phyloP scores from a whole-genome alignment of 2,797 vertebrate genomes.

The Discoglossus pictus region DNA sequence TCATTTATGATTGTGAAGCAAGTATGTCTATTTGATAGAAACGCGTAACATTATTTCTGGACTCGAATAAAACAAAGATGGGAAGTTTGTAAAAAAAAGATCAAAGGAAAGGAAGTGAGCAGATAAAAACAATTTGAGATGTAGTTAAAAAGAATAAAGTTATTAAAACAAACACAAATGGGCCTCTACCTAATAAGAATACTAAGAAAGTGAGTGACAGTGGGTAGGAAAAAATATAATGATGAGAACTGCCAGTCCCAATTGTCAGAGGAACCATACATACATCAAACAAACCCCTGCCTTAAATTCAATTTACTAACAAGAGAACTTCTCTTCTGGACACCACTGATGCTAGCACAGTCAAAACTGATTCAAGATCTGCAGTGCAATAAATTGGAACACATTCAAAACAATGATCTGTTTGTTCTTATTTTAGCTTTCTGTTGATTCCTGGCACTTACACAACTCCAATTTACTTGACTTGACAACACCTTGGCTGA shows the following conservation, averaged over 20 bases:
- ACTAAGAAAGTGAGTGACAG: neutral
- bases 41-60: no score
- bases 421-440: conserved; percentile 47
- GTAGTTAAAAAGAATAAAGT: no score
- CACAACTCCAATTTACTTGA: conserved; percentile 51
- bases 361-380: conserved; percentile 20
- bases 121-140: no score
- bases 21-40: no score
- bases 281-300: conserved; percentile 7
- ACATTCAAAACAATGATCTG: conserved; percentile 39
- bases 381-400: conserved; percentile 49
- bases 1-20: no score
- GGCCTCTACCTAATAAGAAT: no score
- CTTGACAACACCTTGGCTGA: conserved; percentile 49
- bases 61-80: no score
- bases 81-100: no score
- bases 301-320: conserved; percentile 29
- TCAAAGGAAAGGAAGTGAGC: no score
- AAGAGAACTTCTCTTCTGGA: conserved; percentile 21
- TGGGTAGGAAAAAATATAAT: neutral
- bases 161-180: no score
- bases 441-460: conserved; percentile 50
- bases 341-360: conserved; percentile 13
- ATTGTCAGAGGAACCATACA: conserved; percentile 23
- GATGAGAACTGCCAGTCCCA: neutral